Evolutionary conservation across 2,888 invertebrate species (phyloP).

Genomic region (Spisula subtruncata): DNA sequence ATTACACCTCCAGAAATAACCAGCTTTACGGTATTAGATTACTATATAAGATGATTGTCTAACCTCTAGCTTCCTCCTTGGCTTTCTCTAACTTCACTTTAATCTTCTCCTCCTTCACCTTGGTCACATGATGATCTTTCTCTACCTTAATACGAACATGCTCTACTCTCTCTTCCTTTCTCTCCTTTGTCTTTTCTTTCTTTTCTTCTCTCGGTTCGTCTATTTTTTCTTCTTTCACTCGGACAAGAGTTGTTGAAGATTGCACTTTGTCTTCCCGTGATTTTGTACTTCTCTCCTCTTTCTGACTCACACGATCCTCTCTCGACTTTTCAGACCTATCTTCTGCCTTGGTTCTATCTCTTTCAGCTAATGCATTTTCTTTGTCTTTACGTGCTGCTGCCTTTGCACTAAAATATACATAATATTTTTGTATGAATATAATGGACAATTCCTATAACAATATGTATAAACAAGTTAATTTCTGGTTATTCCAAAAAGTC

Average conservation of each 20-base stretch:
- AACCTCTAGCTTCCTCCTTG: conserved; percentile 60
- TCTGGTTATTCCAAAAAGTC: no score
- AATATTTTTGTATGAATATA: no score
- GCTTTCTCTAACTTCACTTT: conserved; percentile 52
- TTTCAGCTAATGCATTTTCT: conserved; percentile 35
- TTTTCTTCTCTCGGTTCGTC: conserved; percentile 57
- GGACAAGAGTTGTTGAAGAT: conserved; percentile 24
- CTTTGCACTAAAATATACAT: conserved; percentile 30
- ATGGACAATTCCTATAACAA: neutral
- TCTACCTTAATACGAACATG: conserved; percentile 55
- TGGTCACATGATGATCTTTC: conserved; percentile 54
- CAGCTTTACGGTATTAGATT: no score
- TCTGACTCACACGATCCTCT: conserved; percentile 35
- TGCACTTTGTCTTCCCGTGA: conserved; percentile 57
- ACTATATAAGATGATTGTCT: neutral
- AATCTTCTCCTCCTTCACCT: conserved; percentile 62
- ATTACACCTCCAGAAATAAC: no score
- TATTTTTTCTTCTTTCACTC: conserved; percentile 57
- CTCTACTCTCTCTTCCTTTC: conserved; percentile 69
- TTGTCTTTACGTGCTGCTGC: conserved; percentile 49
- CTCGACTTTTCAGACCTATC: conserved; percentile 54
- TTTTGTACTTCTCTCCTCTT: conserved; percentile 37
- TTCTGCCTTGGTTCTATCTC: conserved; percentile 53
- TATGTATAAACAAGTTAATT: no score
- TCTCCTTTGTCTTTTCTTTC: conserved; percentile 69